Percentiles rank a stretch among this genome's conserved stretches.
phyloP scores from a whole-genome alignment of 2,888 invertebrate genomes.

The Luffia ferchaultella region DNA sequence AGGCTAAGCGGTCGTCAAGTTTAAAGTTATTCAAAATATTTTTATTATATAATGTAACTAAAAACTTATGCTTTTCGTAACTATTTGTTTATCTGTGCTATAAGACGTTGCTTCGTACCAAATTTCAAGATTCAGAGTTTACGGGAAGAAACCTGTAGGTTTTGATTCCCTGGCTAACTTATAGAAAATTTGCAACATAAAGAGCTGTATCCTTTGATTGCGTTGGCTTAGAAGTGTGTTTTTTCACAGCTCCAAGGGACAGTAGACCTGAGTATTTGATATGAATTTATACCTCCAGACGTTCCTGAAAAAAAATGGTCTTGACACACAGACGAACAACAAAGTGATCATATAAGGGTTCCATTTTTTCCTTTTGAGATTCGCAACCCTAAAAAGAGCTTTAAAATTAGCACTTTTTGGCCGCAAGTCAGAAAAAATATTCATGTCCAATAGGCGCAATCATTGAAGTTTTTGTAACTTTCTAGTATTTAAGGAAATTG shows the following conservation, averaged over 20 bases:
- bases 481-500: too few relatives aligned
- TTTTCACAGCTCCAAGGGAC: background rate
- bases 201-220: background rate
- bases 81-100: background rate
- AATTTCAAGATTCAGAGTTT: background rate
- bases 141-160: background rate
- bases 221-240: background rate
- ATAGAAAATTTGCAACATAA: background rate
- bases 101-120: background rate
- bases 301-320: background rate
- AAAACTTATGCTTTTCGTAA: background rate
- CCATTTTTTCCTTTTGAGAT: background rate
- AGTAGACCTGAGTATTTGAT: background rate
- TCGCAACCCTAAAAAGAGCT: slow-evolving; percentile 34
- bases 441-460: too few relatives aligned
- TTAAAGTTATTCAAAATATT: background rate
- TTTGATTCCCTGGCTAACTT: background rate
- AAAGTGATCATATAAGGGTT: too few relatives aligned
- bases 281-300: background rate
- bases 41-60: background rate
- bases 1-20: too few relatives aligned
- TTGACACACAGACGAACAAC: background rate
- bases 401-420: too few relatives aligned
- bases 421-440: too few relatives aligned
- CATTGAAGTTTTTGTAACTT: too few relatives aligned